Evolutionary conservation across 2,888 invertebrate genomes (phyloP).

Genomic region (Cantharis flavilabris): DNA sequence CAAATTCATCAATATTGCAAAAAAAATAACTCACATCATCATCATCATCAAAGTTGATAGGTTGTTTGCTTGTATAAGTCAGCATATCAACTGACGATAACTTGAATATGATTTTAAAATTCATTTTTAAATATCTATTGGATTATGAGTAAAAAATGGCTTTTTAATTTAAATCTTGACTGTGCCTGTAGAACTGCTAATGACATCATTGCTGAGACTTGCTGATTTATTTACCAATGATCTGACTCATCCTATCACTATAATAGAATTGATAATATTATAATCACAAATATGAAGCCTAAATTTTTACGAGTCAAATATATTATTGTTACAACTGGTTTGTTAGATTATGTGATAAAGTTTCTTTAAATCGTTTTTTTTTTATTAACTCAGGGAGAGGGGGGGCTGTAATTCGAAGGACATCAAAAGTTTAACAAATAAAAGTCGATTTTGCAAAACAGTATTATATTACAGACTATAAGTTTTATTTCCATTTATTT

Average conservation of each 20-base stretch:
- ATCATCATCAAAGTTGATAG: too few species aligned
- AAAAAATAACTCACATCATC: too few species aligned
- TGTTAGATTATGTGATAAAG: not conserved
- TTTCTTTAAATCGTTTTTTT: not conserved
- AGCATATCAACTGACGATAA: too few species aligned
- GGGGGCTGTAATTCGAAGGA: not conserved
- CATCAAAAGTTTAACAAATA: not conserved
- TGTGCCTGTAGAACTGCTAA: too few species aligned
- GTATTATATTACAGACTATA: not conserved
- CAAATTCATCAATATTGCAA: too few species aligned
- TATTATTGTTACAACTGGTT: not conserved
- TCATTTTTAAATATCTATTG: too few species aligned
- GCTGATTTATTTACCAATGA: not conserved
- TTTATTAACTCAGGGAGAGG: not conserved
- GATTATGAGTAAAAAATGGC: too few species aligned
- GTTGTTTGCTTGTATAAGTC: too few species aligned
- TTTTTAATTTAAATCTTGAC: too few species aligned
- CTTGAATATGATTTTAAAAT: too few species aligned
- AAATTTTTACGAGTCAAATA: not conserved
- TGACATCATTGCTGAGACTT: not conserved
- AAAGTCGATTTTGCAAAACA: not conserved
- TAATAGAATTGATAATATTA: not conserved
- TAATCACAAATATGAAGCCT: not conserved
- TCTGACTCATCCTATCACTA: not conserved
- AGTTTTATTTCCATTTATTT: not conserved